These are phyloP conservation scores for Corydoras sp. DNA, from an alignment of 2,113 vertebrate genomes.

Conservation along the genomic window DNA sequence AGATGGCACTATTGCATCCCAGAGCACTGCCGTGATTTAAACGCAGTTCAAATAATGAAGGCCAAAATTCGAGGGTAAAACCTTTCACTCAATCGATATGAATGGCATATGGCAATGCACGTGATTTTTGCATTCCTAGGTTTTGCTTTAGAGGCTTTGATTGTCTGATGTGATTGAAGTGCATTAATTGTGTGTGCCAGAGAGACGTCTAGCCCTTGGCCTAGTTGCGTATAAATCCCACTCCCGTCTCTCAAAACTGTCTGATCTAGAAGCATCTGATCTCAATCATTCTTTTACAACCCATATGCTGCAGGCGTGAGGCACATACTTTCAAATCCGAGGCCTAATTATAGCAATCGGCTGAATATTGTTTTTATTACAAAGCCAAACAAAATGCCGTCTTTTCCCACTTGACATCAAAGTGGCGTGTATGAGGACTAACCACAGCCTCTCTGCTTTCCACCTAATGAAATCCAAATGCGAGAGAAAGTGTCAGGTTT, in stretches of 20 bases:
- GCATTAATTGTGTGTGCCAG: conserved; percentile 1
- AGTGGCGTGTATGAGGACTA: conserved; percentile 55
- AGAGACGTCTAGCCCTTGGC: conserved; percentile 5
- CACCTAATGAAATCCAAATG: conserved; percentile 65
- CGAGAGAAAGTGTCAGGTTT: conserved; percentile 20
- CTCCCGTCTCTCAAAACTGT: conserved; percentile 28
- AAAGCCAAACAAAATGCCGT: conserved; percentile 64
- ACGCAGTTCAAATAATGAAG: not conserved
- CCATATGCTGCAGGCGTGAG: conserved; percentile 35
- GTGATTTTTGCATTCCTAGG: not conserved
- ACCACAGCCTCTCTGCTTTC: conserved; percentile 52
- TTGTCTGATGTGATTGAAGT: conserved; percentile 1
- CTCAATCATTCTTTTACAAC: conserved; percentile 51
- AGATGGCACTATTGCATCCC: conserved; percentile 50
- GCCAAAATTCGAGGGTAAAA: not conserved
- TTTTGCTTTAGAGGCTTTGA: not conserved
- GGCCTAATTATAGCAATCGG: conserved; percentile 64
- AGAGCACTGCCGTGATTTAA: not conserved
- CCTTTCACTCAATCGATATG: not conserved
- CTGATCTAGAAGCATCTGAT: conserved; percentile 53
- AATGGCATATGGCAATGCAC: not conserved
- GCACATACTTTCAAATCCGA: conserved; percentile 48
- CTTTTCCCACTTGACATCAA: conserved; percentile 63
- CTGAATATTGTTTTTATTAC: conserved; percentile 71
- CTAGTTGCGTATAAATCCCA: conserved; percentile 8